Evolutionary conservation across 1,140 invertebrate genomes (phyloP), one percentile per base, ranked within the genome.

Genomic region (Drosophila funebris): DNA sequence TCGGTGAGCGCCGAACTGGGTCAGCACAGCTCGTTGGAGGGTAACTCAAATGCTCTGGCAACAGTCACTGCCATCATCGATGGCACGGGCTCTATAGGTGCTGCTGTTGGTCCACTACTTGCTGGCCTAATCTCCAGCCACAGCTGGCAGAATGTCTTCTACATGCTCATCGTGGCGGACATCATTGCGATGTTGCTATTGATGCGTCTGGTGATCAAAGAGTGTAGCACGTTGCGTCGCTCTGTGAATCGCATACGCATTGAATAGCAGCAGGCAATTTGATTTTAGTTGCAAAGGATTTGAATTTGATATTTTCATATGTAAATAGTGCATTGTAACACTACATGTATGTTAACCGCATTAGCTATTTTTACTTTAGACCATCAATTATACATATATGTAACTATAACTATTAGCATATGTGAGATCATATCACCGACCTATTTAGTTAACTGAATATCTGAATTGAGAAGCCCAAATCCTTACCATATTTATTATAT

Each of bases 11-110:
- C 98, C 8, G 98, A 99, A 91, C 92, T 99, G 1, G 98, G 93
- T 44, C 93, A 97, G 1, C 97, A 99, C 93, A 94, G 95, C 62
- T 96, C 95, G 68, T 93, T 99, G 37, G 94, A 95, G 56, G 96
- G 96, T 0, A 97, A 97, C 93, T 93, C 97, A 0, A 97, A 96
- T 92, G 98, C 98, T 8, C 91, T 99, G 43, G 97, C 98, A 2
- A 99, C 98, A 1, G 98, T 99, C 0, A 98, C 98, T 9, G 97
- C 98, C 7, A 98, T 99, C 76, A 99, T 99, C 57, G 98, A 99
- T 93, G 98, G 98, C 31, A 99, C 97, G 4, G 98, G 98, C 0
- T 98, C 97, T 52, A 95, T 98, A 60, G 96, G 90, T n/a, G 97
- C 98, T 53, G 97, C 97, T 0, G 93, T 99, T 44, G 98, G 98